These are phyloP conservation scores for Rhodeus uyekii DNA, from an alignment of 2,797 vertebrate genomes.

Conservation along the genomic window DNA sequence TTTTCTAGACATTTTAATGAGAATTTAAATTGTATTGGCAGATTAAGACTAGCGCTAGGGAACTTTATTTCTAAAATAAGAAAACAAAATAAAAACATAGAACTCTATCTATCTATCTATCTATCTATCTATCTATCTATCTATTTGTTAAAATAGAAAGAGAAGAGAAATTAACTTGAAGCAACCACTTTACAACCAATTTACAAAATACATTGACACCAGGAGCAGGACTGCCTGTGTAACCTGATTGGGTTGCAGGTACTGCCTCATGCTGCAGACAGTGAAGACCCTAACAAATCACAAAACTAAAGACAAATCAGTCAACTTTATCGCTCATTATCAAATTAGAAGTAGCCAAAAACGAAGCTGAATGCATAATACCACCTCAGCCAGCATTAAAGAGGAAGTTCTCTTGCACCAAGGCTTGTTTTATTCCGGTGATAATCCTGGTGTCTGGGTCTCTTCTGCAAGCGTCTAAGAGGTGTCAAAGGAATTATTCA, in stretches of 20 bases:
- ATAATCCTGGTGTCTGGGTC: constrained; percentile 60
- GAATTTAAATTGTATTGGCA: background rate
- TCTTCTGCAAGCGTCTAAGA: constrained; percentile 48
- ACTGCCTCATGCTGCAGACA: no score
- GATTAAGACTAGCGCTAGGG: background rate
- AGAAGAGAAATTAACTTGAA: background rate
- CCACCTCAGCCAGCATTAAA: constrained; percentile 30
- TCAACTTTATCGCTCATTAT: background rate
- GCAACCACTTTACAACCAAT: no score
- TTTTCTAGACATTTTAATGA: background rate
- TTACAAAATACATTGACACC: no score
- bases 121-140: no score
- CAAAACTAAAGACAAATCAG: no score
- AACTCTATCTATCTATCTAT: no score
- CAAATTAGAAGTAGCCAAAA: constrained; percentile 6
- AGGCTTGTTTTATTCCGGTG: constrained; percentile 47
- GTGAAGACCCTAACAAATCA: no score
- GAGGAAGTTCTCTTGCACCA: constrained; percentile 56
- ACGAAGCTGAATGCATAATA: background rate
- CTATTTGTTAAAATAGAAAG: no score
- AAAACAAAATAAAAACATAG: background rate
- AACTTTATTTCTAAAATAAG: background rate
- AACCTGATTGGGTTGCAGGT: no score
- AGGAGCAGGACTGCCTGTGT: no score
- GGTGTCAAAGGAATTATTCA: constrained; percentile 69